Conservation (phyloP, 2,113 vertebrate species). For the Eretmochelys imbricata region DNA sequence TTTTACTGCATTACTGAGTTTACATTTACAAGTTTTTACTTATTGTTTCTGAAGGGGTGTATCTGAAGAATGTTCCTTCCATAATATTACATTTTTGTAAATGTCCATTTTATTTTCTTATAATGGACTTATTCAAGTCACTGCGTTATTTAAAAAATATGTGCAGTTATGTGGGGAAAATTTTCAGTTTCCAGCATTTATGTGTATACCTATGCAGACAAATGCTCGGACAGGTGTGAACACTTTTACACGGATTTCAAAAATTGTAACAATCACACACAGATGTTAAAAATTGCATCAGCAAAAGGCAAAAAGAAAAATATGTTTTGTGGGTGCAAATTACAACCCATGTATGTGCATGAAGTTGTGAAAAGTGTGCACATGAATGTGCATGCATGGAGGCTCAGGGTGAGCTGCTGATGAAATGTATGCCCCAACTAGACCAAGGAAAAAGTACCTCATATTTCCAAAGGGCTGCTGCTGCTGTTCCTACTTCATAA, state of each 20-base stretch:
- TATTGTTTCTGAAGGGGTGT: rapidly evolving
- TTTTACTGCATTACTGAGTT: constrained; percentile 48
- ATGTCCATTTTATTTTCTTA: not conserved
- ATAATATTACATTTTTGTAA: not conserved
- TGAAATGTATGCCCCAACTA: constrained; percentile 63
- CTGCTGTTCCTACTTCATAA: constrained; percentile 54
- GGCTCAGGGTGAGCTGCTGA: not conserved
- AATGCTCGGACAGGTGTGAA: not conserved
- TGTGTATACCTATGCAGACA: not conserved
- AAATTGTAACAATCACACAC: not conserved
- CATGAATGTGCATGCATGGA: rapidly evolving
- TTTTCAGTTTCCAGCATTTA: not conserved
- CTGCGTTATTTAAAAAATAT: not conserved
- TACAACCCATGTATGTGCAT: not conserved
- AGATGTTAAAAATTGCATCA: not conserved
- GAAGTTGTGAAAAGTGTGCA: not conserved
- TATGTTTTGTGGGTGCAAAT: not conserved
- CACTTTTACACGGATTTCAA: not conserved
- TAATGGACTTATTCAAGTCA: not conserved
- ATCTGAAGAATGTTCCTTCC: not conserved
- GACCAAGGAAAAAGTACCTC: constrained; percentile 46
- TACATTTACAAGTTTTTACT: not conserved
- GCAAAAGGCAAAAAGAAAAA: not conserved
- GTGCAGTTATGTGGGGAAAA: not conserved
- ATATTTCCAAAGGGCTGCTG: constrained; percentile 42